A percentile compares a stretch with the other conserved stretches of the same genome.
These are phyloP conservation scores for Epizoanthus ramosus DNA, from an alignment of 92 coral and sea anemone species.

Conservation along the genomic window DNA sequence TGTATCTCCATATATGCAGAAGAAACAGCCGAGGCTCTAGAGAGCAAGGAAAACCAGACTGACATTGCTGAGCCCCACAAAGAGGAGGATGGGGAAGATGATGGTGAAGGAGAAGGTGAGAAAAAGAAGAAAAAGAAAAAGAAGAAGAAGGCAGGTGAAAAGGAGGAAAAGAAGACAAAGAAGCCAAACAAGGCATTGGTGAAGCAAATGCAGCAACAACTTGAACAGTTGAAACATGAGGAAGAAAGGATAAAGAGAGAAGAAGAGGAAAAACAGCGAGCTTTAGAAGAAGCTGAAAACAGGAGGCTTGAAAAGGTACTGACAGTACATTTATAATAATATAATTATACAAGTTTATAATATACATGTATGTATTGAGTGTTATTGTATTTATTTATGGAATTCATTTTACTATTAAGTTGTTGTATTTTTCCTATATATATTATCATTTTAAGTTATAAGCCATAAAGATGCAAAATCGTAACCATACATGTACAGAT, in stretches of 20 bases:
- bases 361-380: too few species aligned
- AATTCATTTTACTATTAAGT: too few species aligned
- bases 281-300: slow-evolving; percentile 92
- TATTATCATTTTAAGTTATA: too few species aligned
- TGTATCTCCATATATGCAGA: background rate
- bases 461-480: too few species aligned
- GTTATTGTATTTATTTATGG: too few species aligned
- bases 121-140: slow-evolving; percentile 90
- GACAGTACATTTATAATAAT: background rate
- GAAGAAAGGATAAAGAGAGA: slow-evolving; percentile 80
- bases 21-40: slow-evolving; percentile 16
- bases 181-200: slow-evolving; percentile 92
- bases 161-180: slow-evolving; percentile 85
- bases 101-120: slow-evolving; percentile 72
- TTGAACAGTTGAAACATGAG: slow-evolving; percentile 80
- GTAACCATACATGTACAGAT: too few species aligned
- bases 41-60: slow-evolving; percentile 10
- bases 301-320: slow-evolving; percentile 90
- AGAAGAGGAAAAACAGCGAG: slow-evolving; percentile 81
- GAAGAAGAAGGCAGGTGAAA: slow-evolving; percentile 87
- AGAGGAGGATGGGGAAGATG: slow-evolving; percentile 64
- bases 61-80: slow-evolving; percentile 33
- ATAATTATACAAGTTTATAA: too few species aligned
- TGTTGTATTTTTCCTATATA: too few species aligned
- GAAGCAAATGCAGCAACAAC: slow-evolving; percentile 97